phyloP scores from a whole-genome alignment of 2,888 invertebrate species.

The Drosophila nr. perissopoda region DNA sequence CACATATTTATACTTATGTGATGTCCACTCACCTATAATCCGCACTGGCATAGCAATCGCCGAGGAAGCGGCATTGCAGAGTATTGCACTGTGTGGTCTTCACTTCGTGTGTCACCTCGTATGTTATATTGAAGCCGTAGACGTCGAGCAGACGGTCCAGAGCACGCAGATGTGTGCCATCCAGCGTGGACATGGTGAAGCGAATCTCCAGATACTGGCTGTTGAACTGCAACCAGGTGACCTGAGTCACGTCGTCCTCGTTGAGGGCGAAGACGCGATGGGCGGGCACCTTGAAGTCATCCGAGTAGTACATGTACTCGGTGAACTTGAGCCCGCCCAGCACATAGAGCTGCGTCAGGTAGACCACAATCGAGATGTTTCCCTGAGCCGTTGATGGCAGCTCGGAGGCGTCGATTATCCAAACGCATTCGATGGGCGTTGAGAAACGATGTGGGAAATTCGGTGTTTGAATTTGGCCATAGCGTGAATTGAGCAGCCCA shows the following conservation, averaged over 20 bases:
- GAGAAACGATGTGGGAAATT: conserved; percentile 93
- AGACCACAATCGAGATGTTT: conserved; percentile 92
- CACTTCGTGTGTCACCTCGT: conserved; percentile 89
- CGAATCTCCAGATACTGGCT: conserved; percentile 92
- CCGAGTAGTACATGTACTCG: conserved; percentile 91
- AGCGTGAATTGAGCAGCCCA: conserved; percentile 88
- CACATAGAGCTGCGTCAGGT: conserved; percentile 95
- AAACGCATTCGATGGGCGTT: conserved; percentile 93
- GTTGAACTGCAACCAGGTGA: conserved; percentile 87
- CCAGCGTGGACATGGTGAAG: conserved; percentile 89
- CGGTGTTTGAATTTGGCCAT: conserved; percentile 92
- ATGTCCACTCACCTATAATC: conserved; percentile 89
- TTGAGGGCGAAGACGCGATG: conserved; percentile 89
- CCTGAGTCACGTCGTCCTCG: conserved; percentile 90
- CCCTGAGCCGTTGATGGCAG: conserved; percentile 84
- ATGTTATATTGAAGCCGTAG: conserved; percentile 96
- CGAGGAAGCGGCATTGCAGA: conserved; percentile 93
- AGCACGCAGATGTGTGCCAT: conserved; percentile 93
- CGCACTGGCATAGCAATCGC: conserved; percentile 90
- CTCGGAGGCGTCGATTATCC: conserved; percentile 93
- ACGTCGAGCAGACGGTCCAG: conserved; percentile 92
- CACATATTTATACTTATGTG: not conserved
- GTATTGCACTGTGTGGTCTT: conserved; percentile 90
- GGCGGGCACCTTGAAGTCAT: conserved; percentile 89
- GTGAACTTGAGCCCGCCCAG: conserved; percentile 91